Base-by-base conservation (phyloP, 64 coral and sea anemone genomes). In the Dendrophyllia cribrosa region DNA sequence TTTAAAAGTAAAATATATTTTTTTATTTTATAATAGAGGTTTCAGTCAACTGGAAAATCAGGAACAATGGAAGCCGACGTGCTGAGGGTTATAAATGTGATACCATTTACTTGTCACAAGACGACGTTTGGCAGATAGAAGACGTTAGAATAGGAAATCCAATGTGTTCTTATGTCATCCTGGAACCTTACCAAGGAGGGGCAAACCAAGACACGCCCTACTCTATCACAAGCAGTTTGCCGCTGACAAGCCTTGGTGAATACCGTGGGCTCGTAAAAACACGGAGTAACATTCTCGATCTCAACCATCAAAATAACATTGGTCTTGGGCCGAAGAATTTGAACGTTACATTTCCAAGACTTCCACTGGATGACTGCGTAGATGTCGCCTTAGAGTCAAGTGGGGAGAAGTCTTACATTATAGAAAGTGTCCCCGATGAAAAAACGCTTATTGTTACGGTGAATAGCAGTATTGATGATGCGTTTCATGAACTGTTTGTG, bases 71-170 rank as follows among this genome's bases (percentile, higher is more conserved):
- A 50, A 92, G 79, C 52, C 60, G 70, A 71, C 20, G 13, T 17
- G 77, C 90, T 8, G 75, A 88, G 34, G 94, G 94, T 56, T 96
- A 93, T 73, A 93, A 96, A 86, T 96, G 95, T 71, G 95, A 96
- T 77, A 68, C 95, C 15, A 79, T 93, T 4, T 93, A 93, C 74
- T 68, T 96, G 1, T 96, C 95, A 13, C 47, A 89, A 24, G 95
- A 96, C 86, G 95, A 96, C n/a, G 17, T 72, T 21, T 96, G 95
- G 95, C 95, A 96, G 73, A 96, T 96, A 76, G 78, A 89, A 78
- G 95, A 96, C 61, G 74, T 86, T 9, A 79, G 60, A 59, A 47
- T 93, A 21, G 95, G 90, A 15, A 59, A 79, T 7, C 70, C 95
- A 5, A 85, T 59, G 11, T 96, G 95, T 73, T 79, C 20, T 25